phyloP scores from a whole-genome alignment of 53 echinoderm and acorn worm species.

The Henricia sp. region DNA sequence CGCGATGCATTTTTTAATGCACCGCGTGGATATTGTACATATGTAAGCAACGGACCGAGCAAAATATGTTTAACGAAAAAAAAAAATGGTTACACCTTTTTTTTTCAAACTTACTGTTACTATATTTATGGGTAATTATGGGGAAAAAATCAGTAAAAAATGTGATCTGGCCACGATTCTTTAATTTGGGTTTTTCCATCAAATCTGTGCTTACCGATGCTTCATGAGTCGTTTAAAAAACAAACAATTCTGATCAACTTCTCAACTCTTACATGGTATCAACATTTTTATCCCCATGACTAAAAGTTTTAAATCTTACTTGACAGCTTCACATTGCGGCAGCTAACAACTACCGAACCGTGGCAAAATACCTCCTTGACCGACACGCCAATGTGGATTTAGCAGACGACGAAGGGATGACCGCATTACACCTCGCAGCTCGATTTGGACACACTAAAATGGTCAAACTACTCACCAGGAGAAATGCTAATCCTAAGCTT shows the following conservation, averaged over 20 bases:
- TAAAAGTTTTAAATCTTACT: neutral
- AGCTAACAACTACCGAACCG: conserved; percentile 89
- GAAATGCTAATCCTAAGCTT: conserved; percentile 81
- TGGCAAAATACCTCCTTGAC: conserved; percentile 76
- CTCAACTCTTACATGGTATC: no score
- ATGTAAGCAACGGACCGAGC: neutral
- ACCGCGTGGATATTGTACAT: no score
- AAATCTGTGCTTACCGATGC: no score
- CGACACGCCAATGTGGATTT: conserved; percentile 73
- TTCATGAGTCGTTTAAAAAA: no score
- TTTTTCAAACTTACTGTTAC: neutral
- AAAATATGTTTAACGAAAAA: neutral
- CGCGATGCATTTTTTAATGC: no score
- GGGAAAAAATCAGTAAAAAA: no score
- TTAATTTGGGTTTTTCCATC: no score
- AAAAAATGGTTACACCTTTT: neutral
- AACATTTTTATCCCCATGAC: no score
- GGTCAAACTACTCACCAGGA: conserved; percentile 79
- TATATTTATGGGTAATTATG: no score
- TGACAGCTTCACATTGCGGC: conserved; percentile 95
- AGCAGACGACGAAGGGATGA: conserved; percentile 78
- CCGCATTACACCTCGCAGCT: conserved; percentile 83
- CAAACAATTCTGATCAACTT: no score
- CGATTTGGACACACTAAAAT: conserved; percentile 87
- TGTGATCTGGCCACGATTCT: no score